Conservation (phyloP, 2,888 invertebrate species). For the Parelbella ahira region DNA sequence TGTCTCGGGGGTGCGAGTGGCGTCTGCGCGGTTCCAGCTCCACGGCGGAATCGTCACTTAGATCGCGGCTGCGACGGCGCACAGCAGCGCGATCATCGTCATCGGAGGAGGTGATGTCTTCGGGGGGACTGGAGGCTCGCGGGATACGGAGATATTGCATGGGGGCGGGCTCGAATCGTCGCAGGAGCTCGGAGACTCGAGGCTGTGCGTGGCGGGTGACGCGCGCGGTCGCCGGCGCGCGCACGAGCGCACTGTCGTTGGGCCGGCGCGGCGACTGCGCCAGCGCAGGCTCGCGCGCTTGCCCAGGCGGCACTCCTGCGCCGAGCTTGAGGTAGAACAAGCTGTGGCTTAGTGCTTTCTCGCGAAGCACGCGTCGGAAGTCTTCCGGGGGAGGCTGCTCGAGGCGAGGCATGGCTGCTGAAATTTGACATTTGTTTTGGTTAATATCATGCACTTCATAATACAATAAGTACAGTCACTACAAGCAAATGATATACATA, state of each 20-base stretch:
- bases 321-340: conserved; percentile 72
- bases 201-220: conserved; percentile 60
- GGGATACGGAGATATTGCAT: conserved; percentile 75
- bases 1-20: conserved; percentile 63
- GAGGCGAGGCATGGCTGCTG: conserved; percentile 61
- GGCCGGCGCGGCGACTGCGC: conserved; percentile 30
- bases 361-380: conserved; percentile 70
- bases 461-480: no score
- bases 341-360: conserved; percentile 75
- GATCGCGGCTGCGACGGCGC: conserved; percentile 66
- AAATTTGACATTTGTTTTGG: conserved; percentile 22
- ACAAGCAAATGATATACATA: no score
- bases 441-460: no score
- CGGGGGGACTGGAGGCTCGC: conserved; percentile 59
- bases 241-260: conserved; percentile 57
- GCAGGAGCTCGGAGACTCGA: conserved; percentile 65
- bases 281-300: conserved; percentile 38
- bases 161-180: conserved; percentile 66
- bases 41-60: conserved; percentile 79
- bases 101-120: conserved; percentile 71
- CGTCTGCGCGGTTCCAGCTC: conserved; percentile 74
- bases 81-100: conserved; percentile 73
- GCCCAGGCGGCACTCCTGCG: conserved; percentile 50
- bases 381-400: conserved; percentile 64
- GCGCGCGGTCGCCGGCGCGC: conserved; percentile 63